Percentiles rank a stretch among this genome's conserved stretches.
phyloP scores from a whole-genome alignment of 2,888 invertebrate genomes.

The Volucella zonaria region DNA sequence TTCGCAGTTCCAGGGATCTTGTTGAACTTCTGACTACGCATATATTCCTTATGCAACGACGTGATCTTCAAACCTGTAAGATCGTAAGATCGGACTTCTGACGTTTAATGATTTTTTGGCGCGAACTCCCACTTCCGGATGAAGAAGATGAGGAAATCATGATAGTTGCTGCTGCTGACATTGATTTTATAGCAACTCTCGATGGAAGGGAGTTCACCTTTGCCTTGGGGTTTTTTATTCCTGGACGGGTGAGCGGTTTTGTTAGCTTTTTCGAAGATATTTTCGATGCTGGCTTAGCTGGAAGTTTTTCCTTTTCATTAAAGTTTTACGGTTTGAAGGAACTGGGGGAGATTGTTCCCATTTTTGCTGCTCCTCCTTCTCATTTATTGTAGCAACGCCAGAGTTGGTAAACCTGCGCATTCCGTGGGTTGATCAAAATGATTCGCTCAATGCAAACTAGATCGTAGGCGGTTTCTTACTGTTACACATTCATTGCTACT shows the following conservation, averaged over 20 bases:
- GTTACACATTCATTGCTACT: conserved; percentile 85
- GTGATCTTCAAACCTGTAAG: conserved; percentile 85
- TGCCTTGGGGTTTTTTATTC: conserved; percentile 81
- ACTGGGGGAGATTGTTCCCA: conserved; percentile 16
- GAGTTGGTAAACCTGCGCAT: conserved; percentile 90
- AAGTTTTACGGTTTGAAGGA: conserved; percentile 20
- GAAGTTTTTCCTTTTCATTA: conserved; percentile 59
- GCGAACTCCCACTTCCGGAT: conserved; percentile 62
- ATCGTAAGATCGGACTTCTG: conserved; percentile 87
- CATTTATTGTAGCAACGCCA: conserved; percentile 83
- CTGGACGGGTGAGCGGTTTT: conserved; percentile 76
- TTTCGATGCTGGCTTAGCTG: conserved; percentile 57
- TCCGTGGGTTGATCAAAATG: conserved; percentile 92
- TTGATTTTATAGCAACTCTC: conserved; percentile 47
- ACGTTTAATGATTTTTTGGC: conserved; percentile 80
- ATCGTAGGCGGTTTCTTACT: conserved; percentile 89
- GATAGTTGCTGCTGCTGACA: conserved; percentile 5
- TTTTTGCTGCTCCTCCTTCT: conserved; percentile 79
- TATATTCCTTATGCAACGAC: conserved; percentile 82
- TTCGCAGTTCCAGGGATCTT: conserved; percentile 74
- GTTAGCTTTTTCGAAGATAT: conserved; percentile 67
- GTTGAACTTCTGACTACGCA: conserved; percentile 81
- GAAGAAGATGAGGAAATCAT: conserved; percentile 46
- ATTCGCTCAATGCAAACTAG: conserved; percentile 88
- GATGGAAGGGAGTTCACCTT: conserved; percentile 80